Evolutionary conservation across 2,797 vertebrate genomes (phyloP).

Genomic region (Lepilemur ruficaudatus): DNA sequence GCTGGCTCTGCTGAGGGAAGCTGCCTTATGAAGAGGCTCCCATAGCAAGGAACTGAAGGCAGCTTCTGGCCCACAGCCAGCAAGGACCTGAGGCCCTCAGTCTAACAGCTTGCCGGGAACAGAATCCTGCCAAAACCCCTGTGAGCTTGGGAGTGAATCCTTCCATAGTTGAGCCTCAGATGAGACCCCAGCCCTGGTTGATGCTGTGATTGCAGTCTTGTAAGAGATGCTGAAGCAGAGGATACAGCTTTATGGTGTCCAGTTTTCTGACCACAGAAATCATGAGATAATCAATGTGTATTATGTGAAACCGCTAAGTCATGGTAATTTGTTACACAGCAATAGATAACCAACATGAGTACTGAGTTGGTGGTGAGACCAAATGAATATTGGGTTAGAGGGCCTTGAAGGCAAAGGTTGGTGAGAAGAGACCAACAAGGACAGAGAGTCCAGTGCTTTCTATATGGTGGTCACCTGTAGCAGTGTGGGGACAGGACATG

Average conservation of each 20-base stretch:
- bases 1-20: not conserved
- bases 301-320: not conserved
- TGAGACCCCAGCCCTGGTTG: fast-evolving
- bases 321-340: not conserved
- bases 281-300: not conserved
- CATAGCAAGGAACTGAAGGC: not conserved
- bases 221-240: not conserved
- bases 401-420: not conserved
- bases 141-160: not conserved
- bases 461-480: not conserved
- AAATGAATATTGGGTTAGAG: not conserved
- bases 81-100: not conserved
- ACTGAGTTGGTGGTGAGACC: not conserved
- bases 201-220: not conserved
- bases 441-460: not conserved
- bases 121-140: not conserved
- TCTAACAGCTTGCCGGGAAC: not conserved
- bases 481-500: not conserved
- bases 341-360: not conserved
- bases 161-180: not conserved
- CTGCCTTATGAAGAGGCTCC: not conserved
- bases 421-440: not conserved
- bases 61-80: not conserved
- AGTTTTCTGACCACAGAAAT: not conserved
- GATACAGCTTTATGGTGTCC: no score